Percentiles rank a stretch among this genome's conserved stretches.
Conservation (phyloP, 2,113 vertebrate genomes). For the Globicephala melas region DNA sequence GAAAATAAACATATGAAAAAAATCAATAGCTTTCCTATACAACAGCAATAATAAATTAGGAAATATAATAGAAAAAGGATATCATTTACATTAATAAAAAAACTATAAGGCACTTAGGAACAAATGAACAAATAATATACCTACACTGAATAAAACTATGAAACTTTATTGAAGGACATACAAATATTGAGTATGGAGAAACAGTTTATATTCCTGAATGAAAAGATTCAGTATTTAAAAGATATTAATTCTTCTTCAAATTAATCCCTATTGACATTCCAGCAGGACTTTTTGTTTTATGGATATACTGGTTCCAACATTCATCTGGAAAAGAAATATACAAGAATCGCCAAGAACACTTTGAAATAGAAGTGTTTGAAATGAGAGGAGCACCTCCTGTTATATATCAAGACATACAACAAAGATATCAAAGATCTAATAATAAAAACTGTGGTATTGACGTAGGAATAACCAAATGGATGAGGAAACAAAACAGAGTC, state of each 20-base stretch:
- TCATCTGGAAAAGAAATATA: not conserved
- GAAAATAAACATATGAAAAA: not conserved
- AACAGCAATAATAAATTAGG: not conserved
- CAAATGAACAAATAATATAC: not conserved
- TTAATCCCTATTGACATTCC: not conserved
- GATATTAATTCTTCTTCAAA: not conserved
- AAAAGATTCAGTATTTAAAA: slow-evolving; percentile 11
- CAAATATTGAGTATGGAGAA: not conserved
- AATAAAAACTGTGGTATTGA: not conserved
- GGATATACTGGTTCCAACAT: not conserved
- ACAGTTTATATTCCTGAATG: not conserved
- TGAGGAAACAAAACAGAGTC: not conserved
- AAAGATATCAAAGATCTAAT: not conserved
- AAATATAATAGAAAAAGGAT: not conserved
- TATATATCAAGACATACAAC: not conserved
- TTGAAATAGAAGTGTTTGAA: not conserved
- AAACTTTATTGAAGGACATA: not conserved
- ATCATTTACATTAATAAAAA: not conserved
- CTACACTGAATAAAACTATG: not conserved
- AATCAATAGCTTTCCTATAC: not conserved
- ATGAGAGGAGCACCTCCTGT: not conserved
- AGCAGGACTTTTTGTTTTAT: not conserved
- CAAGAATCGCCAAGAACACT: not conserved
- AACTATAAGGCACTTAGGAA: not conserved
- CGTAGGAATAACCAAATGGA: not conserved